Evolutionary conservation across 2,113 vertebrate species (phyloP), one percentile per base, ranked within the genome.

Genomic region (Rhegmatorhina hoffmannsi): DNA sequence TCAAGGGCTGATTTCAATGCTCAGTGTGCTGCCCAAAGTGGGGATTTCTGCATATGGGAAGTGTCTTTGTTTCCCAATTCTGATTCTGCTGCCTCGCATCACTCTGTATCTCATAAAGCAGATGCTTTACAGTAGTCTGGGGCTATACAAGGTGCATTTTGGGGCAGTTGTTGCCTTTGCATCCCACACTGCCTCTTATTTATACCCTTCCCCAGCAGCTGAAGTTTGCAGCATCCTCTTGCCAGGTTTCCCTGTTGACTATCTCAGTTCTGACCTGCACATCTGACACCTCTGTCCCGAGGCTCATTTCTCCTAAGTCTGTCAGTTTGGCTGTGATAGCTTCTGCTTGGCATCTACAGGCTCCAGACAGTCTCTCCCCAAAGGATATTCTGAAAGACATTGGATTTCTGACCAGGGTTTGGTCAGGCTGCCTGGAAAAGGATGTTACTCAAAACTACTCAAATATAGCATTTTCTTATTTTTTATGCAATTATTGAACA

Each of bases 401-500:
- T 28, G 49, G 33, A 75, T 92, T 94, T 93, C 92, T 82, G 86
- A 56, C 74, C 49, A 17, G 24, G 49, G 60, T 67, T 89, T 89
- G 7, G 0, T 66, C 79, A 89, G 31, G 49, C 76, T 94, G 75
- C 78, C 72, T 88, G 82, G 75, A 88, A 94, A 92, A 90, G 44
- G 68, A 68, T 44, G n/a, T 23, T 84, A 28, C 38, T 73, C 55
- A 36, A 74, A 95, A 81, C 75, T 49, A 43, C 11, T 84, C 34
- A 50, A 69, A 79, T 34, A 58, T 0, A 78, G 33, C 11, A 14
- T 89, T 86, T 95, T 78, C 44, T 83, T 82, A 31, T 55, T 67
- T 94, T 90, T 64, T 31, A 87, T 63, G 78, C 44, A 86, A 88
- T 87, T 95, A 93, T 76, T 88, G 85, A 96, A 89, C 53, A 93